Evolutionary conservation across 2,797 vertebrate species (phyloP).

Genomic region (Onychomys torridus): DNA sequence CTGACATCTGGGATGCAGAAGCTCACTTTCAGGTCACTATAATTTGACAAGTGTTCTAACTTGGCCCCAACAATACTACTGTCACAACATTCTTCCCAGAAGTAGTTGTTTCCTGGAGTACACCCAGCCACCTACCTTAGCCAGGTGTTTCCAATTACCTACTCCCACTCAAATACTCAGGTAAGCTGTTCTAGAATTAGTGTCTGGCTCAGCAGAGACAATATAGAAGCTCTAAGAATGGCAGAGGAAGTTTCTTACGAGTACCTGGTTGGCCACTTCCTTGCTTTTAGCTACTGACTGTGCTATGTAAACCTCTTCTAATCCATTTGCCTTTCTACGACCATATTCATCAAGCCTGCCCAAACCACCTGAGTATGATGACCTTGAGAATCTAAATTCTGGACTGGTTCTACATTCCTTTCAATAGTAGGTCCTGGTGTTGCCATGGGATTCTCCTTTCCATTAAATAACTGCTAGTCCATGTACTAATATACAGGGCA

Average conservation of each 20-base stretch:
- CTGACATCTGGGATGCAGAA: constrained; percentile 2
- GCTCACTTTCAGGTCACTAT: constrained; percentile 26
- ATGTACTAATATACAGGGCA: background rate
- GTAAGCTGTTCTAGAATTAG: constrained; percentile 59
- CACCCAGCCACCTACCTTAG: constrained; percentile 61
- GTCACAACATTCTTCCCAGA: constrained; percentile 66
- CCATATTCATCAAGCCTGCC: background rate
- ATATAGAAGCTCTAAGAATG: background rate
- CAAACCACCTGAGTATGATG: constrained; percentile 39
- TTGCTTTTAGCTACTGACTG: background rate
- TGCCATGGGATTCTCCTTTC: background rate
- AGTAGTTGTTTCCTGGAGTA: constrained; percentile 60
- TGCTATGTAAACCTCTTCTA: constrained; percentile 6
- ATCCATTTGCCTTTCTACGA: background rate
- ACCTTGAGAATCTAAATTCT: constrained; percentile 7
- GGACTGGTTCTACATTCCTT: background rate
- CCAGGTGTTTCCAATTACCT: constrained; percentile 78
- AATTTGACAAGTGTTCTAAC: background rate
- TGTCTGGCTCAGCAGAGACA: background rate
- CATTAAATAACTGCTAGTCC: background rate
- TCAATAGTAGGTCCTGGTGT: background rate
- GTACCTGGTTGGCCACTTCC: background rate
- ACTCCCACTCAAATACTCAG: constrained; percentile 57
- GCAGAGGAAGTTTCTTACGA: constrained; percentile 25
- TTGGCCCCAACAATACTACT: constrained; percentile 8